These are phyloP conservation scores for Bufo bufo DNA, from an alignment of 2,113 vertebrate genomes.

Conservation along the genomic window DNA sequence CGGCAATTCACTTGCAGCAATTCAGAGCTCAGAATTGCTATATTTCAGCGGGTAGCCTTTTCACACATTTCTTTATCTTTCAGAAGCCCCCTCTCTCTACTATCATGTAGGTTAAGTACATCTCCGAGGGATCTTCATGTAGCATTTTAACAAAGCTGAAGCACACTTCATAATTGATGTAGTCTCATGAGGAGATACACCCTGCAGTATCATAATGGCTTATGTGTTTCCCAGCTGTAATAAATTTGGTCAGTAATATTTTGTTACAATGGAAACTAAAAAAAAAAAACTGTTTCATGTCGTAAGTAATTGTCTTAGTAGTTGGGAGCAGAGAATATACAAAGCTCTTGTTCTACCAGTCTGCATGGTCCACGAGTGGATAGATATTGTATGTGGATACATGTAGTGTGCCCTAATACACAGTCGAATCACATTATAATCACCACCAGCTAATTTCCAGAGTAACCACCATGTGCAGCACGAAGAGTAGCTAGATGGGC, in stretches of 20 bases:
- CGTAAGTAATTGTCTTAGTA: not conserved
- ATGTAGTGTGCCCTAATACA: too few species aligned
- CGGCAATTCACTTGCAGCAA: slow-evolving; percentile 52
- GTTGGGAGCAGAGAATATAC: not conserved
- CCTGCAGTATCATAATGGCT: slow-evolving; percentile 27
- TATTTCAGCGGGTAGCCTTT: slow-evolving; percentile 45
- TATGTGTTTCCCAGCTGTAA: not conserved
- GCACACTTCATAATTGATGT: slow-evolving; percentile 41
- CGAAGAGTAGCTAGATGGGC: too few species aligned
- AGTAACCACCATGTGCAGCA: too few species aligned
- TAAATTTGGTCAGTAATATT: slow-evolving; percentile 40
- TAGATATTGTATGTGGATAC: too few species aligned
- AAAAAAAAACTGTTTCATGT: not conserved
- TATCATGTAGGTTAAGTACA: slow-evolving; percentile 51
- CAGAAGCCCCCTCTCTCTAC: slow-evolving; percentile 23
- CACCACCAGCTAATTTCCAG: too few species aligned
- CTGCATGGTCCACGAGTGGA: too few species aligned
- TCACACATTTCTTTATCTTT: slow-evolving; percentile 39
- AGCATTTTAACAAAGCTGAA: slow-evolving; percentile 43
- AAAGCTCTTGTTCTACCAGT: not conserved
- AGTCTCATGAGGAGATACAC: slow-evolving; percentile 39
- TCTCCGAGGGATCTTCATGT: slow-evolving; percentile 46
- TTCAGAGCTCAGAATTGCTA: slow-evolving; percentile 33
- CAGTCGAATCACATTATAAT: too few species aligned
- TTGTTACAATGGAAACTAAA: not conserved